Base-by-base conservation (phyloP, 1,140 invertebrate species). In the Drosophila pachea region DNA sequence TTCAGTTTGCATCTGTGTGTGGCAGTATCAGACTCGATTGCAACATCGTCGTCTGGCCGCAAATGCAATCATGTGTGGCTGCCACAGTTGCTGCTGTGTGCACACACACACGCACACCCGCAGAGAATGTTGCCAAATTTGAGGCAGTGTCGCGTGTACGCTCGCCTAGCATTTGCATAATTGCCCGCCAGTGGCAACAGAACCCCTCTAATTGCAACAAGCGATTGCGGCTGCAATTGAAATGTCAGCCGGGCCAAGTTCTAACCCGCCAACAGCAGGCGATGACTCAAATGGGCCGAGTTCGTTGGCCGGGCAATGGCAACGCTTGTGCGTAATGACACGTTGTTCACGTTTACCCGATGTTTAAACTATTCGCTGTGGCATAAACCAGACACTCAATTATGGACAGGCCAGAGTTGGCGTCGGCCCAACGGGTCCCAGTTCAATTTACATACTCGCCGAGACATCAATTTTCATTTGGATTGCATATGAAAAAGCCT, bases 351-450 rank as follows among this genome's bases (percentile, higher is more conserved):
- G 55, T 55, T 67, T 62, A 62, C 36, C 56, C 63, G 68, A 59
- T 72, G 68, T 59, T 63, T 67, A 74, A 72, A 68, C 72, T 62
- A 72, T 74, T 67, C 54, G 63, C 58, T 68, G 58, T 66, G 45
- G 63, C 59, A 53, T 74, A 74, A 74, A 72, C 72, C 67, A 72
- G 64, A 42, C 42, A 62, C 72, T 62, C 72, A 68, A 67, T 74
- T 72, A 72, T 74, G 62, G 62, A 53, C 72, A 52, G 36, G 50
- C 53, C 53, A 35, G 16, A 35, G 49, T 14, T 32, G 12, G 58
- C 42, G 40, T 54, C 8, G 36, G 38, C 64, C 55, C 45, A 66
- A 50, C 63, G 53, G 62, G 33, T 52, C 38, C 16, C 42, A 43
- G 35, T 35, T 22, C 47, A 67, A 74, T 74, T 74, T 55, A 71